Conservation (phyloP, 1,140 invertebrate species). For the Prorops nasuta region DNA sequence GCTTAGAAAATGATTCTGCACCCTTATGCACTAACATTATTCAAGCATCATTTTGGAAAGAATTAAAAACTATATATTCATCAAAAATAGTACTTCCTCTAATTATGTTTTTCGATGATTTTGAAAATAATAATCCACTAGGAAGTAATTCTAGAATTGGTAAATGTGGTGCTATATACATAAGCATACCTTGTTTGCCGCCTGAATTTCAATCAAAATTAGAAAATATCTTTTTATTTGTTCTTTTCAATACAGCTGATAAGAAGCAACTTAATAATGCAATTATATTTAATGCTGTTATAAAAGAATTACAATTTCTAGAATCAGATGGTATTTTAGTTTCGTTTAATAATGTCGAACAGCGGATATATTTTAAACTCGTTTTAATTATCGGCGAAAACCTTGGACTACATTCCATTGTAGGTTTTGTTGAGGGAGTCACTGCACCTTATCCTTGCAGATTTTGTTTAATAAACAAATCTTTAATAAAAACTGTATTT, state of each 20-base stretch:
- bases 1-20: conserved; percentile 1
- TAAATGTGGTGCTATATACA: conserved; percentile 16
- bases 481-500: not conserved
- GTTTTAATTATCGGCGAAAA: not conserved
- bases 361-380: not conserved
- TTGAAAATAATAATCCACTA: conserved; percentile 13
- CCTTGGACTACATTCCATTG: not conserved
- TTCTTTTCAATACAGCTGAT: too few relatives aligned
- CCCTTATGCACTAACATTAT: conserved; percentile 13
- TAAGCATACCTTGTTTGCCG: conserved; percentile 14
- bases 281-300: too few relatives aligned
- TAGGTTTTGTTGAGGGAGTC: not conserved
- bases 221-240: too few relatives aligned
- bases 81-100: conserved; percentile 10
- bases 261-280: too few relatives aligned
- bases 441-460: not conserved
- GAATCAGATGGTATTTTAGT: not conserved
- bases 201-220: too few relatives aligned
- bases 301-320: too few relatives aligned
- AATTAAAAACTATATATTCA: not conserved
- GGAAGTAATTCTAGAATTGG: conserved; percentile 3
- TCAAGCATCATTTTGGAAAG: conserved; percentile 9
- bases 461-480: not conserved
- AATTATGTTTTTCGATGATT: conserved; percentile 15
- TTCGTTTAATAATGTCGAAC: conserved; percentile 1